Evolutionary conservation across 2,888 invertebrate species (phyloP), one percentile per base, ranked within the genome.

Genomic region (Oasisia sp.): DNA sequence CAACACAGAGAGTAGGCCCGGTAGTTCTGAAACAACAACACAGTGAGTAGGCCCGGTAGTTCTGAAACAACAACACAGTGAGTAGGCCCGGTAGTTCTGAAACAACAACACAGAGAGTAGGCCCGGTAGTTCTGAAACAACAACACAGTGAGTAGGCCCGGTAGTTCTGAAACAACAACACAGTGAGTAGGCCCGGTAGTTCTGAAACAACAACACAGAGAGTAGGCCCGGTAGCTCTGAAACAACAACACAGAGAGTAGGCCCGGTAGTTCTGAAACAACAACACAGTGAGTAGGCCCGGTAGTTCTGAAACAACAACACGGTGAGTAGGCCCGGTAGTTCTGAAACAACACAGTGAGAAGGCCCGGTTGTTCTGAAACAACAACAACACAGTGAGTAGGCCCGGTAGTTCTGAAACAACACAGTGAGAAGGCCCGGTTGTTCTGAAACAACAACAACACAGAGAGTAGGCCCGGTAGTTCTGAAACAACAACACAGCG

Each of bases 391-490:
- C n/a, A n/a, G n/a, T n/a, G 99, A 99, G 97, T 99, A 99, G 0
- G 99, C 98, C 93, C 99, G 97, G 95, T 98, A 98, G 95, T 98
- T 98, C 97, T 96, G 94, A 91, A 95, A 94, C 58, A 93, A 93
- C 92, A 92, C 14, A 19, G 27, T 27, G 99, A 99, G 97, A 99
- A 99, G 0, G 99, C 98, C 93, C 99, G 97, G 95, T 98, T 98
- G 95, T 98, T 98, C 97, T 96, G 94, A 91, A 95, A 94, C 58
- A 93, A 93, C 92, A 92, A 74, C 14, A 19, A 27, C n/a, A n/a
- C n/a, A n/a, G n/a, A 74, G 99, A 99, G 97, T 99, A 99, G 0
- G 99, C 98, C 93, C 99, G 97, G 95, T 98, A 98, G 95, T 98
- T 98, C 97, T 96, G 94, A 91, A 95, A 94, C 58, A 93, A 93